Percentiles rank a stretch among this genome's conserved stretches.
Conservation (phyloP, 2,797 vertebrate species). For the Lepidocolaptes lacrymiger region DNA sequence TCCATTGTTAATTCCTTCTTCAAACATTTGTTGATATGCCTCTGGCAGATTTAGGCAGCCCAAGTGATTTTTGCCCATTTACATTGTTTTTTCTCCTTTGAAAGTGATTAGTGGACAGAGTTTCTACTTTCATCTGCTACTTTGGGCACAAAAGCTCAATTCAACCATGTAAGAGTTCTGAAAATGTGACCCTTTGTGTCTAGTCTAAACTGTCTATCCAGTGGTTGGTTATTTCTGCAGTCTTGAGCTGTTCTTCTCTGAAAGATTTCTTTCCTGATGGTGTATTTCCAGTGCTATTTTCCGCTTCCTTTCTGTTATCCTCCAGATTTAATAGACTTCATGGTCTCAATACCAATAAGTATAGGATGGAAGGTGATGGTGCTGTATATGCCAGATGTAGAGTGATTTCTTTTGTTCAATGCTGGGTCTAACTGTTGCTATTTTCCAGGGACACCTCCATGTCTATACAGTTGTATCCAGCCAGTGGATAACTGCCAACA, state of each 20-base stretch:
- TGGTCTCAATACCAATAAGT: not conserved
- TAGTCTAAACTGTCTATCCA: constrained; percentile 36
- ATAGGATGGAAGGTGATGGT: constrained; percentile 19
- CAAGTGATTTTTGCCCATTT: constrained; percentile 15
- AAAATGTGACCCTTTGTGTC: constrained; percentile 34
- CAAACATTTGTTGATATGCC: constrained; percentile 32
- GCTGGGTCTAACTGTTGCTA: not conserved
- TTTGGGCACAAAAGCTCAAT: constrained; percentile 16
- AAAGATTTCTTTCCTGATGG: constrained; percentile 38
- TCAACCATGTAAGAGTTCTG: not conserved
- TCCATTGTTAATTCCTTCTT: not conserved
- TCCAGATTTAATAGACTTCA: constrained; percentile 29
- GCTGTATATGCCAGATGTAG: constrained; percentile 30
- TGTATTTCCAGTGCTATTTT: constrained; percentile 47
- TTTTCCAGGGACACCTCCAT: constrained; percentile 46
- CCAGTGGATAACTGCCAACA: constrained; percentile 29
- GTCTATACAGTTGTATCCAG: not conserved
- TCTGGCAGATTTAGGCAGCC: not conserved
- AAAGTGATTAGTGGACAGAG: not conserved
- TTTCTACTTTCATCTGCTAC: constrained; percentile 34
- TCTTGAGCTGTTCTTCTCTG: constrained; percentile 30
- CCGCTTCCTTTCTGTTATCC: constrained; percentile 28
- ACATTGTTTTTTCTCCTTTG: constrained; percentile 17
- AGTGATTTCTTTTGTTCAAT: constrained; percentile 54
- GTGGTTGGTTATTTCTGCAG: constrained; percentile 48